A percentile compares a stretch with the other conserved stretches of the same genome.
Evolutionary conservation across 2,888 invertebrate species (phyloP).

Genomic region (Autographa gamma): DNA sequence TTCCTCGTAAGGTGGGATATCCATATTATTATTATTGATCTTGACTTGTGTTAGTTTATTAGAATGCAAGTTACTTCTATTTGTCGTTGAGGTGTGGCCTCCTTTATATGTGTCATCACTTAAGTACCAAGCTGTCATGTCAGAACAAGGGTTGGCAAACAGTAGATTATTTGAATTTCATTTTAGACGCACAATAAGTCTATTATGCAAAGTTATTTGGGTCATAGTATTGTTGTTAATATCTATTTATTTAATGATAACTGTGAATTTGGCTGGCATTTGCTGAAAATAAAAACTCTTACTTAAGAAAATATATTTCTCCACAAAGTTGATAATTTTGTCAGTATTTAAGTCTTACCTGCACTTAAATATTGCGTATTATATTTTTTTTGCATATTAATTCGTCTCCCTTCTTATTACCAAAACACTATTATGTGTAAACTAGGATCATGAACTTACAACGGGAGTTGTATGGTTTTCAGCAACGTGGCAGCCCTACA

Average conservation of each 20-base stretch:
- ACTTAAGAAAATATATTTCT: too few species aligned
- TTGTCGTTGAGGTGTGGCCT: background rate
- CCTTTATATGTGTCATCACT: background rate
- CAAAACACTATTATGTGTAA: too few species aligned
- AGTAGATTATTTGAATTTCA: background rate
- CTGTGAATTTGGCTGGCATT: too few species aligned
- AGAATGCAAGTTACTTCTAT: background rate
- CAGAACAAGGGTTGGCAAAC: constrained; percentile 18
- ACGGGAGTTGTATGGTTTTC: background rate
- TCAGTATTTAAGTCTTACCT: too few species aligned
- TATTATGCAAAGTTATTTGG: background rate
- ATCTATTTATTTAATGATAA: background rate
- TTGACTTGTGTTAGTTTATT: background rate
- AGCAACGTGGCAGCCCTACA: constrained; percentile 43
- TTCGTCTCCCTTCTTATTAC: too few species aligned
- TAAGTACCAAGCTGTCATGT: constrained; percentile 4
- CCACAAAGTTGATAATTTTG: too few species aligned
- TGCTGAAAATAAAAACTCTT: too few species aligned
- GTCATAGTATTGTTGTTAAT: too few species aligned
- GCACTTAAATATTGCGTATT: too few species aligned
- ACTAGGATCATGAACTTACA: too few species aligned
- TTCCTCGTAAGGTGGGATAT: constrained; percentile 70
- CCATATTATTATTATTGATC: constrained; percentile 60
- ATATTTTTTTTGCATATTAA: too few species aligned
- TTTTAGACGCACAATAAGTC: background rate